Conservation (phyloP, 23 tunicate species). For the Aplidium turbinatum region DNA sequence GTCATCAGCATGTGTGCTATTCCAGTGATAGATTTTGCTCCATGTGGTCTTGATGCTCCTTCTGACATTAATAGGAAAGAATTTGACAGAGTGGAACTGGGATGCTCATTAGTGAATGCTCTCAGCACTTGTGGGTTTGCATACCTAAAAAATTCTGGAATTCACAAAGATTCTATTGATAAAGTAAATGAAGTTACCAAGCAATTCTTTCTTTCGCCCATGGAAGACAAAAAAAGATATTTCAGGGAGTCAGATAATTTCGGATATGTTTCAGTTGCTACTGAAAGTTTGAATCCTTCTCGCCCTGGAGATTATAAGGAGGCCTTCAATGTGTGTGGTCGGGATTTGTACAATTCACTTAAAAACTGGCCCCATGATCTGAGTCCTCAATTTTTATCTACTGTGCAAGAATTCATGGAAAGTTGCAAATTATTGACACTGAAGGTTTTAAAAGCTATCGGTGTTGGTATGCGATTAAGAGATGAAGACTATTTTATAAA, state of each 20-base stretch:
- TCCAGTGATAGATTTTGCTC: slow-evolving; percentile 23
- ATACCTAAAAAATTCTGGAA: slow-evolving; percentile 39
- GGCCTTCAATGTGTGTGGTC: slow-evolving; percentile 38
- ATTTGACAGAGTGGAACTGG: background rate
- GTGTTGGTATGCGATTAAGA: slow-evolving; percentile 54
- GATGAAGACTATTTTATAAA: slow-evolving; percentile 48
- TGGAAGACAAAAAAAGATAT: slow-evolving; percentile 33
- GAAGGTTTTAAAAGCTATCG: slow-evolving; percentile 38
- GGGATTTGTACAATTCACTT: background rate
- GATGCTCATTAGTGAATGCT: slow-evolving; percentile 8
- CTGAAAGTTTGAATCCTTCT: slow-evolving; percentile 37
- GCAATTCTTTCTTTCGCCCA: slow-evolving; percentile 22
- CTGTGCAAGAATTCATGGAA: slow-evolving; percentile 22
- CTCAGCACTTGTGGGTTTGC: slow-evolving; percentile 27
- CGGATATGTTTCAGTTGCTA: slow-evolving; percentile 35
- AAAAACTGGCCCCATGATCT: slow-evolving; percentile 52
- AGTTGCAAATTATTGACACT: slow-evolving; percentile 34
- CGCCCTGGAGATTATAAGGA: slow-evolving; percentile 62
- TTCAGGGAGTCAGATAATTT: slow-evolving; percentile 11
- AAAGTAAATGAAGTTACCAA: slow-evolving; percentile 22
- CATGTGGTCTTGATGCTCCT: background rate
- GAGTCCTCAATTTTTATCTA: slow-evolving; percentile 21
- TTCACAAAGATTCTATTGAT: slow-evolving; percentile 3
- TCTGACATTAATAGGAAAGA: background rate
- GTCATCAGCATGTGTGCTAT: slow-evolving; percentile 4